These are phyloP conservation scores for Platycheirus rosarum DNA, from an alignment of 2,888 invertebrate species.

Conservation along the genomic window DNA sequence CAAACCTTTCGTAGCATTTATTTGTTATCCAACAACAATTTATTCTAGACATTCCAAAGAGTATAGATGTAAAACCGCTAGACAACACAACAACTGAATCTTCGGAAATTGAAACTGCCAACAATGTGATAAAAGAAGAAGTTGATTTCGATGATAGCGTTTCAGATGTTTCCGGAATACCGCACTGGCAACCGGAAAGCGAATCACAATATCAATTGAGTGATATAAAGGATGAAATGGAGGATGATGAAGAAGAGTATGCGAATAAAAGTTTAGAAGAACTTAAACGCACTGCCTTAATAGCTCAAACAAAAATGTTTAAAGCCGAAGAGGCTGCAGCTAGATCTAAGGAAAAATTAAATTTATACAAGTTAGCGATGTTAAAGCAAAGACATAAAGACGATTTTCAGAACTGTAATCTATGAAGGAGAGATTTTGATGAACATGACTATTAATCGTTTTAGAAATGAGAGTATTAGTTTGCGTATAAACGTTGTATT, in stretches of 20 bases:
- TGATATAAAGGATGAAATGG: neutral
- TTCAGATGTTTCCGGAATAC: neutral
- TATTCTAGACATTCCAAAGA: neutral
- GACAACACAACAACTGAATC: neutral
- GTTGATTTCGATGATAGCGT: neutral
- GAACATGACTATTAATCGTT: too few relatives aligned
- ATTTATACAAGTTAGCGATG: slow-evolving; percentile 14
- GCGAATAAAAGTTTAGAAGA: slow-evolving; percentile 16
- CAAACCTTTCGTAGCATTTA: neutral
- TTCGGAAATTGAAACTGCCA: neutral
- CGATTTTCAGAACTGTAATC: neutral
- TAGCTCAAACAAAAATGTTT: slow-evolving; percentile 22
- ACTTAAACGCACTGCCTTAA: slow-evolving; percentile 9
- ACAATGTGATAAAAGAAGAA: neutral
- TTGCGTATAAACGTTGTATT: too few relatives aligned
- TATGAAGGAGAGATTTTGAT: too few relatives aligned
- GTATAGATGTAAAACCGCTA: neutral
- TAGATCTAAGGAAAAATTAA: slow-evolving; percentile 19
- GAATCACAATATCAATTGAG: neutral
- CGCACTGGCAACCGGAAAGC: neutral
- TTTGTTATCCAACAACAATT: neutral
- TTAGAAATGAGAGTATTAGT: too few relatives aligned
- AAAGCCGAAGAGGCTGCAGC: slow-evolving; percentile 21
- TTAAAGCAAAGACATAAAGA: slow-evolving; percentile 2
- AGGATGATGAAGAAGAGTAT: neutral